Evolutionary conservation across 2,113 vertebrate species (phyloP).

Genomic region (Rhegmatorhina hoffmannsi): DNA sequence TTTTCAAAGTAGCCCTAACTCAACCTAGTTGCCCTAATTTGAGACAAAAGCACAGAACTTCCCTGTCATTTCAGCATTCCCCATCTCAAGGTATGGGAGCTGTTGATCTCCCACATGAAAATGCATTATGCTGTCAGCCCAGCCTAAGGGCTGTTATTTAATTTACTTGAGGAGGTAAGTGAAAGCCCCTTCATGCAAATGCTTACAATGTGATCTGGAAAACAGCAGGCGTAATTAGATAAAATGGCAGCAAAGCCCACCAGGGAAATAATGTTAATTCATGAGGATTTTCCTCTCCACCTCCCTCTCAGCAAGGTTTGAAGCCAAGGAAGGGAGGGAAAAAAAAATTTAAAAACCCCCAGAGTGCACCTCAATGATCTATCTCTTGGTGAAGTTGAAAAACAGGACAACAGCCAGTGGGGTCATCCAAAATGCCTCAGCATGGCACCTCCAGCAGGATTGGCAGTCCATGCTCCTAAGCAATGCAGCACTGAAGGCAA

Average conservation of each 20-base stretch:
- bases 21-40: neutral
- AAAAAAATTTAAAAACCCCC: neutral
- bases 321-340: neutral
- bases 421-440: neutral
- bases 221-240: slow-evolving; percentile 70
- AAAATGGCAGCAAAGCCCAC: slow-evolving; percentile 68
- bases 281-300: slow-evolving; percentile 55
- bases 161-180: slow-evolving; percentile 72
- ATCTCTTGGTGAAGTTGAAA: neutral
- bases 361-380: neutral
- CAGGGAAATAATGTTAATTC: slow-evolving; percentile 60
- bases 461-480: neutral
- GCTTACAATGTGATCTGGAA: slow-evolving; percentile 68
- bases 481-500: neutral
- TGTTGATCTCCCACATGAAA: slow-evolving; percentile 66
- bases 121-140: slow-evolving; percentile 62
- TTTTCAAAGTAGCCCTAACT: neutral
- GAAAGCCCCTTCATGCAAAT: slow-evolving; percentile 70
- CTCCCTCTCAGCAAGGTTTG: slow-evolving; percentile 45
- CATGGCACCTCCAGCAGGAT: neutral
- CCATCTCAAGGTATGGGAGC: slow-evolving; percentile 54
- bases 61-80: slow-evolving; percentile 27
- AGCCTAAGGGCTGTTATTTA: slow-evolving; percentile 70
- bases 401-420: neutral
- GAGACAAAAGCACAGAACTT: neutral